phyloP scores from a whole-genome alignment of 2,113 vertebrate genomes.

The Merops nubicus region DNA sequence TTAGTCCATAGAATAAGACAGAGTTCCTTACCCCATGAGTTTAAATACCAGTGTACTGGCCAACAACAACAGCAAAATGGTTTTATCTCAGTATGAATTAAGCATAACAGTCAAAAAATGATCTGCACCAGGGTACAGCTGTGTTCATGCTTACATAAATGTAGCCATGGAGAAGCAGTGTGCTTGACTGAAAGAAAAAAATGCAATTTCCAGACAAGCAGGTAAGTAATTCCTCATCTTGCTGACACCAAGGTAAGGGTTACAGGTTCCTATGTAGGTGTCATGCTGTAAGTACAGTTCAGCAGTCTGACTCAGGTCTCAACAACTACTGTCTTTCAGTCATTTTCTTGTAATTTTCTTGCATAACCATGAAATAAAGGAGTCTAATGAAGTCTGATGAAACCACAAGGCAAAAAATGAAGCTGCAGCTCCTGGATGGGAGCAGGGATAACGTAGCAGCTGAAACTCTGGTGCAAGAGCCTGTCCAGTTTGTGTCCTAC shows the following conservation, averaged over 20 bases:
- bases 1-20: not conserved
- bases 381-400: not conserved
- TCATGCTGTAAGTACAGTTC: not conserved
- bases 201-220: not conserved
- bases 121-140: not conserved
- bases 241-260: not conserved
- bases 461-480: not conserved
- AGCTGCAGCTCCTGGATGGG: too few relatives aligned
- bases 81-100: conserved; percentile 23
- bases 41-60: not conserved
- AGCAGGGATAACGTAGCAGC: not conserved
- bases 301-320: not conserved
- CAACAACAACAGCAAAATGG: not conserved
- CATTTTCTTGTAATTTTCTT: not conserved
- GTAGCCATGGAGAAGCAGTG: not conserved
- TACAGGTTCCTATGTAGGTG: not conserved
- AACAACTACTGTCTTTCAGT: not conserved
- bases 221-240: not conserved
- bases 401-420: not conserved
- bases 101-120: not conserved
- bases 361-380: not conserved
- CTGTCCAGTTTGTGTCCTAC: not conserved
- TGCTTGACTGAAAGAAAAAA: not conserved
- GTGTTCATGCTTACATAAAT: not conserved
- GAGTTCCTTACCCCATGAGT: not conserved